Evolutionary conservation across 2,888 invertebrate species (phyloP), one percentile per base, ranked within the genome.

Genomic region (Athrips mouffetella): DNA sequence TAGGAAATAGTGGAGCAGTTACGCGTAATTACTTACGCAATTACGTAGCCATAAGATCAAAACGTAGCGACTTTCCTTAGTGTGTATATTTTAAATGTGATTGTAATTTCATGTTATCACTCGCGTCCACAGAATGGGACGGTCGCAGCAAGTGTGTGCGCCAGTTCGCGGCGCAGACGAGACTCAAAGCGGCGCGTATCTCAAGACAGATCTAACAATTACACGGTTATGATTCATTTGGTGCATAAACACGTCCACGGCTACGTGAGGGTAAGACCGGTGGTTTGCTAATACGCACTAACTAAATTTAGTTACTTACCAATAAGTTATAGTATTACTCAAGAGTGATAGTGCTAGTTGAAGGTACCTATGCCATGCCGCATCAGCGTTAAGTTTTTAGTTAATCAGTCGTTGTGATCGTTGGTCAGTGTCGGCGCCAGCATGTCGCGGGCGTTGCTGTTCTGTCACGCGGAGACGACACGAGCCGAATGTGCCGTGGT

Each of bases 151-250:
- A n/a, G n/a, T n/a, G n/a, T n/a, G n/a, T n/a, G n/a, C n/a, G n/a
- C n/a, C n/a, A n/a, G n/a, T n/a, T n/a, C n/a, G 27, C 37, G 25
- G 35, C 31, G 42, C 42, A 10, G 15, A 16, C 42, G 42, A 27
- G 29, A 29, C 41, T 13, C 39, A 49, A 44, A 44, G 37, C 21
- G n/a, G 35, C 15, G 29, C 45, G 11, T 41, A 45, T 45, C 47
- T 21, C 25, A n/a, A n/a, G 23, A 40, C 33, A 11, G 49, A 60
- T 62, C 61, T 54, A 31, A 54, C 58, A 54, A 57, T 61, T 59
- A 57, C 52, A 44, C 53, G 47, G 58, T 58, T 56, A 59, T 53
- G 52, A 57, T 58, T 58, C 60, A 62, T 60, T 58, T 58, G 50
- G 52, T 48, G 50, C 52, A 52, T 45, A 52, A 31, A 56, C 57